Base-by-base conservation (phyloP, 2,113 vertebrate species). In the Pongo abelii region DNA sequence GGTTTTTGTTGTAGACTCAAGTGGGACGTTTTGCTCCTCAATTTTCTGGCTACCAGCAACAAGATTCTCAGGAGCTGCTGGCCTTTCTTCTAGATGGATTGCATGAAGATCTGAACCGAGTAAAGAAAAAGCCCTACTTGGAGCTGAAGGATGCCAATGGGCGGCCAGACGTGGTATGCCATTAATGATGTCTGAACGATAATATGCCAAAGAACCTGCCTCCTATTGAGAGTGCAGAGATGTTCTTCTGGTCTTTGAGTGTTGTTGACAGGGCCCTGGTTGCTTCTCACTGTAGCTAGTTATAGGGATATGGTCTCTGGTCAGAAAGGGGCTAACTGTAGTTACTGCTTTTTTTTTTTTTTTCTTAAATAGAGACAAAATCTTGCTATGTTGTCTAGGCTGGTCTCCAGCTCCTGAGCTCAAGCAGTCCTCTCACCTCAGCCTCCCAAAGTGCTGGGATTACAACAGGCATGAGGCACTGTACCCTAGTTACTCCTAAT, bases 41-140 rank as follows among this genome's bases (percentile, higher is more conserved):
- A 98, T 99, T 99, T 98, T 99, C 99, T 70, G 99, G 99, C 92
- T 99, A 99, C 97, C 99, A 99, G 97, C 99, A 99, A 97, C 99
- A 99, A 98, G 99, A 99, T 98, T 99, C 99, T 16, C 99, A 99
- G 98, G 99, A 99, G 98, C 98, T 99, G 74, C 97, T 99, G 98
- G 99, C 99, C 96, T 99, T 99, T 97, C 99, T 99, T 89, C 98
- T 99, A 35, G 99, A 99, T 9, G 99, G 99, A n/a, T 98, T 99
- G 69, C 99, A 99, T 6, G 99, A 99, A 98, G 99, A 99, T 98
- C 98, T 99, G 97, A 99, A 99, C 98, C 99, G 99, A 69, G 99
- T 99, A 94, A 99, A 99, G 98, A 99, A 99, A 98, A 99, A 99
- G 97, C 99, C 99, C 95, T 99, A 99, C 95, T 98, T 99, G 97